These are phyloP conservation scores for Riparia riparia DNA, from an alignment of 2,113 vertebrate genomes.

Conservation along the genomic window DNA sequence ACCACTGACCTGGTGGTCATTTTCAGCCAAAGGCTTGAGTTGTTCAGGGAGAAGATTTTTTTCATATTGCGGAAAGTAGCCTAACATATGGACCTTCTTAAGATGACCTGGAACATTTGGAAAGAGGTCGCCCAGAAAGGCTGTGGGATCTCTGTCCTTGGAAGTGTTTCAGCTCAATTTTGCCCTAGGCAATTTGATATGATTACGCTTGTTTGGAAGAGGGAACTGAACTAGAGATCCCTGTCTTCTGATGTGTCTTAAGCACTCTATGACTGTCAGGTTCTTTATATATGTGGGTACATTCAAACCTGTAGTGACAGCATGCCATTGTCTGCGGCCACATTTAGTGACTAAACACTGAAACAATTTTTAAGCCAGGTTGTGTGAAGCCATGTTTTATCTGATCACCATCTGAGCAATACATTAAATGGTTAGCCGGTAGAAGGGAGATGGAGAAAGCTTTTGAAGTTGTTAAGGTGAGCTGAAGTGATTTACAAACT, in stretches of 20 bases:
- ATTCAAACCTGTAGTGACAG: neutral
- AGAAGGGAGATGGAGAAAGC: neutral
- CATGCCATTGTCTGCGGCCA: neutral
- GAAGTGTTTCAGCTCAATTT: neutral
- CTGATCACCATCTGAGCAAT: neutral
- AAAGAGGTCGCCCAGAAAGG: neutral
- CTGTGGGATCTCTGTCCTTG: neutral
- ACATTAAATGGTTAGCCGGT: neutral
- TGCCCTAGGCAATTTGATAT: neutral
- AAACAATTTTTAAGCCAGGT: neutral
- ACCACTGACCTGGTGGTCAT: neutral
- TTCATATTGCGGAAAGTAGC: neutral
- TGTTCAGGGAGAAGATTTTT: neutral
- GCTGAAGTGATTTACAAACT: neutral
- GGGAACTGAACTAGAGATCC: neutral
- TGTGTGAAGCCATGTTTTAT: neutral
- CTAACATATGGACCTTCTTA: neutral
- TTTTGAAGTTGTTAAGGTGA: neutral
- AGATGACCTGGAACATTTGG: neutral
- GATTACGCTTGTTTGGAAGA: neutral
- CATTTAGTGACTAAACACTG: neutral
- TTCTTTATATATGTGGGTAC: neutral
- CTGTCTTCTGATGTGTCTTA: neutral
- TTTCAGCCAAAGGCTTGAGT: neutral
- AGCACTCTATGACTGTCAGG: neutral